A percentile compares a stretch with the other conserved stretches of the same genome.
phyloP scores from a whole-genome alignment of 92 coral and sea anemone species.

The Bergia sp. region DNA sequence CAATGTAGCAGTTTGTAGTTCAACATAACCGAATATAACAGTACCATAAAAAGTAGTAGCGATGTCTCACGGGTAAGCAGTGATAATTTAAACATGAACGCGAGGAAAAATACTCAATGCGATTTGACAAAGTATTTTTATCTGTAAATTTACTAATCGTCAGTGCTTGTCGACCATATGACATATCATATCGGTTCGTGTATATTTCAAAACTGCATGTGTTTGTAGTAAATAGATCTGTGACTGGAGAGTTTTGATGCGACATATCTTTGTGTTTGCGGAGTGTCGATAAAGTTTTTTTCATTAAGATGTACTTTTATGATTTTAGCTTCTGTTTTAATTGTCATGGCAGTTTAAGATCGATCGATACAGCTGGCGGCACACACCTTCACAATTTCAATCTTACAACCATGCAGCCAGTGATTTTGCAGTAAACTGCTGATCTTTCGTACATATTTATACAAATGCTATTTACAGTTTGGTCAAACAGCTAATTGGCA shows the following conservation, averaged over 20 bases:
- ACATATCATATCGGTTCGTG: background rate
- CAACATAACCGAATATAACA: background rate
- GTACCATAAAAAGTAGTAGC: background rate
- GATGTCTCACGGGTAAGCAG: conserved; percentile 40
- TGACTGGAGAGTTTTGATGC: background rate
- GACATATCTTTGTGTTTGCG: too few species aligned
- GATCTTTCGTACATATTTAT: too few species aligned
- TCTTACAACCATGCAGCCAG: too few species aligned
- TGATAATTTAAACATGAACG: background rate
- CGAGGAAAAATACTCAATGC: background rate
- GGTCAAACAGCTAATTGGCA: background rate
- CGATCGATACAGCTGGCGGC: too few species aligned
- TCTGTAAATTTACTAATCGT: background rate
- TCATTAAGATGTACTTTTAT: too few species aligned
- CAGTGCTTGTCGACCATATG: background rate
- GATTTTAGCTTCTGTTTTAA: too few species aligned
- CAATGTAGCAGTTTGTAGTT: conserved; percentile 1
- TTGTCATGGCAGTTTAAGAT: too few species aligned
- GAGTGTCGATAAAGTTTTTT: too few species aligned
- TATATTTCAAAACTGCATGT: too few species aligned
- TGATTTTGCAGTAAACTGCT: too few species aligned
- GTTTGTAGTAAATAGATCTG: background rate
- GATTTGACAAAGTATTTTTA: background rate
- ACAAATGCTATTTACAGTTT: background rate
- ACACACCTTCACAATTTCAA: too few species aligned